Evolutionary conservation across 2,888 invertebrate species (phyloP), one percentile per base, ranked within the genome.

Genomic region (Diabrotica balteata): DNA sequence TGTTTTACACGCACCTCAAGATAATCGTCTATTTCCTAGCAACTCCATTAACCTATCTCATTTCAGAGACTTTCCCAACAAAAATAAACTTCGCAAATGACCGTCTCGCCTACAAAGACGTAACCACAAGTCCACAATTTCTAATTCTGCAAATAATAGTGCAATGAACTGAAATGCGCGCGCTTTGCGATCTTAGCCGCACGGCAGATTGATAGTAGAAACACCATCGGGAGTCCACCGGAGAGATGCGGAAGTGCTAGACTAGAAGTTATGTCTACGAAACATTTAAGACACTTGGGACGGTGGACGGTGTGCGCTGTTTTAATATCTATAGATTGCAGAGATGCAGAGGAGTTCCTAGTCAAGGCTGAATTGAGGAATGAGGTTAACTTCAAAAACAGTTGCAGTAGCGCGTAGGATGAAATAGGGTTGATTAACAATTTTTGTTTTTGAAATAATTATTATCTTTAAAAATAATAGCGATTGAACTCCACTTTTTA

Each of bases 131-230:
- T 75, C 53, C 64, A 63, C 63, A 68, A 67, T 73, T 75, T 73
- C 72, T 72, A 72, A 70, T 75, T 73, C 70, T 70, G 72, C 73
- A 72, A 73, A 63, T 32, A 32, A 32, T 67, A 66, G 70, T 67
- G 67, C 75, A 72, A 62, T 73, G 73, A 73, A 75, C 75, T 65
- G 68, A 67, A 45, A 54, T 66, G 73, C 73, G 72, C 71, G 71
- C 72, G 70, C 70, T 53, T 50, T 32, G 43, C 59, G 45, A 57
- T 11, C 52, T 64, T 52, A 46, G 51, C 51, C 59, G 47, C 47
- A 9, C 57, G 54, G 17, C 32, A 32, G 32, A 32, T 54, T 53
- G 53, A 44, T 60, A 49, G 43, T 60, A 11, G 54, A 49, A 11
- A 63, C 45, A 49, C 63, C 46, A 62, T 54, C 54, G 54, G 54